Base-by-base conservation (phyloP, 2,888 invertebrate species). In the Prenolepis imparis region DNA sequence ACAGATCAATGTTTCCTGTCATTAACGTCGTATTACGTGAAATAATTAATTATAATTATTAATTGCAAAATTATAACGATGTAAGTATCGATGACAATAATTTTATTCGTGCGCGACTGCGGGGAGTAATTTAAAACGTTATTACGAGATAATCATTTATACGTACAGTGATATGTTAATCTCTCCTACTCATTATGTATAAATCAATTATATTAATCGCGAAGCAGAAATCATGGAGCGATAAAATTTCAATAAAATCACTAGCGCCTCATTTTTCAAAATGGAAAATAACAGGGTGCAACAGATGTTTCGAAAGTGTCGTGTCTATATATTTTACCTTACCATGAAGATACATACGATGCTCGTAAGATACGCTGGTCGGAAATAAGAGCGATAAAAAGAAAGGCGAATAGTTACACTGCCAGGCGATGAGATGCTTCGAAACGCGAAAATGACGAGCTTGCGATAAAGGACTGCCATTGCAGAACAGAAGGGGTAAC, bases 271-370 rank as follows among this genome's bases (percentile, higher is more conserved):
- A 78, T 82, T 78, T 86, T 82, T 84, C 70, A 86, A 87, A 89
- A 88, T 48, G 84, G 73, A 78, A 87, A 89, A 89, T 85, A 89
- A 89, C 87, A 28, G 80, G 75, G 72, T 84, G 84, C 83, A 77
- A 52, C 89, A 89, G 85, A 89, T 89, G 89, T 57, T 68, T 59
- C 36, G 81, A 63, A 77, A 84, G 81, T 44, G 63, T 59, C 44
- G 39, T 63, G 8, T 64, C 59, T 36, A 32, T 82, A 61, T 75
- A 67, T 77, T 84, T 61, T 36, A 59, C 78, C 24, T 55, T 68
- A 64, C 70, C 70, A 75, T 32, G 72, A 66, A 52, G 36, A 74
- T 63, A 48, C 84, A 77, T 73, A 84, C 84, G 78, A 70, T 66
- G 80, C 68, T 72, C 75, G 83, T 87, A 84, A 84, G 84, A 72